A percentile compares a stretch with the other conserved stretches of the same genome.
phyloP scores from a whole-genome alignment of 2,797 vertebrate genomes.

The Acrossocheilus fasciatus region DNA sequence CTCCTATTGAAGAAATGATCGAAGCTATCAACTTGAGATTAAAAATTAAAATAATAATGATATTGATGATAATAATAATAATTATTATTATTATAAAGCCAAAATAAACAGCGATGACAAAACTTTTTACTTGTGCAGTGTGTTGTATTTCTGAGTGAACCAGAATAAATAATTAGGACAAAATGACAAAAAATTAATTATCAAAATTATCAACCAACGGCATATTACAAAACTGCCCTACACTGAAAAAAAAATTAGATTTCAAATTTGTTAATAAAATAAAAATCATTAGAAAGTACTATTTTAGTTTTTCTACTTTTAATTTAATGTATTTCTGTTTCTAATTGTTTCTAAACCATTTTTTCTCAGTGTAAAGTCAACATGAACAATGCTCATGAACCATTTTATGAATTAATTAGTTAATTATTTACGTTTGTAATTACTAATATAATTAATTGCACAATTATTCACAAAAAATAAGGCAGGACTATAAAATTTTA shows the following conservation, averaged over 20 bases:
- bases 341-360: too few species aligned
- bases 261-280: too few species aligned
- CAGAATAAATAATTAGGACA: not conserved
- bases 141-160: not conserved
- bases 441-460: not conserved
- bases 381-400: not conserved
- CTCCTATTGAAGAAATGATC: not conserved
- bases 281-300: too few species aligned
- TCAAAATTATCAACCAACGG: not conserved
- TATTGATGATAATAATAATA: not conserved
- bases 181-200: not conserved
- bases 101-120: not conserved
- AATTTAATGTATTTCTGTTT: too few species aligned
- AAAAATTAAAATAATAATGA: too few species aligned
- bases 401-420: not conserved
- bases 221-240: not conserved
- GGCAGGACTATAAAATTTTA: not conserved
- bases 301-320: not conserved
- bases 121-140: not conserved
- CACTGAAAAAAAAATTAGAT: not conserved
- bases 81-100: not conserved
- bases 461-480: not conserved
- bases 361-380: too few species aligned
- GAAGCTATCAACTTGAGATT: not conserved
- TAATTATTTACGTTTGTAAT: too few species aligned